Evolutionary conservation across 2,113 vertebrate species (phyloP).

Genomic region (Rhinogobius similis): DNA sequence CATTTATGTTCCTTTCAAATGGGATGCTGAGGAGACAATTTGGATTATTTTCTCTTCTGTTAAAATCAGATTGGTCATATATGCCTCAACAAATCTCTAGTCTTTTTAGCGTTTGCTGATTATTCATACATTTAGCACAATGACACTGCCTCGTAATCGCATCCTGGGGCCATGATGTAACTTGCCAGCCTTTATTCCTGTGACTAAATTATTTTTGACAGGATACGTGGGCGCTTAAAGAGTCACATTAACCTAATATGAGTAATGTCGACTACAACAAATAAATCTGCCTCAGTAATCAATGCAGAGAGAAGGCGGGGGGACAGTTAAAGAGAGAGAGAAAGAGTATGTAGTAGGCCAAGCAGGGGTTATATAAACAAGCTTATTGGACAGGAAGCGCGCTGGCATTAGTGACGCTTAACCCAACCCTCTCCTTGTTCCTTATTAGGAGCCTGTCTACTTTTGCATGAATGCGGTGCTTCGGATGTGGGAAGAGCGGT

Average conservation of each 20-base stretch:
- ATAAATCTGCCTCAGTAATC: slow-evolving; percentile 34
- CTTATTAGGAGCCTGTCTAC: slow-evolving; percentile 42
- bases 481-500: slow-evolving; percentile 8
- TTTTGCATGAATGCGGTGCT: slow-evolving; percentile 42
- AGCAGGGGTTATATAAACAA: slow-evolving; percentile 76
- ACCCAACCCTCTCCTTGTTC: slow-evolving; percentile 62
- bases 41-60: too few relatives aligned
- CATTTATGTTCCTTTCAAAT: too few relatives aligned
- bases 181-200: slow-evolving; percentile 4
- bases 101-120: background rate
- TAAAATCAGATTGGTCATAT: too few relatives aligned
- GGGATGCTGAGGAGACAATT: too few relatives aligned
- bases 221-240: slow-evolving; percentile 32
- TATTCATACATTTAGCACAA: background rate
- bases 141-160: slow-evolving; percentile 20
- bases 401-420: slow-evolving; percentile 69
- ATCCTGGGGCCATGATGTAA: slow-evolving; percentile 28
- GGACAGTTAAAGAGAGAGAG: background rate
- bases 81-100: background rate
- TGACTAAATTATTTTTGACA: slow-evolving; percentile 41
- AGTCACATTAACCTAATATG: slow-evolving; percentile 44
- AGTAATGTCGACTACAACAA: slow-evolving; percentile 55
- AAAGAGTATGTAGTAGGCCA: slow-evolving; percentile 52
- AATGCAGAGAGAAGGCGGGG: slow-evolving; percentile 10
- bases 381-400: slow-evolving; percentile 76